Base-by-base conservation (phyloP, 2,888 invertebrate genomes). In the Orthonevra nobilis region DNA sequence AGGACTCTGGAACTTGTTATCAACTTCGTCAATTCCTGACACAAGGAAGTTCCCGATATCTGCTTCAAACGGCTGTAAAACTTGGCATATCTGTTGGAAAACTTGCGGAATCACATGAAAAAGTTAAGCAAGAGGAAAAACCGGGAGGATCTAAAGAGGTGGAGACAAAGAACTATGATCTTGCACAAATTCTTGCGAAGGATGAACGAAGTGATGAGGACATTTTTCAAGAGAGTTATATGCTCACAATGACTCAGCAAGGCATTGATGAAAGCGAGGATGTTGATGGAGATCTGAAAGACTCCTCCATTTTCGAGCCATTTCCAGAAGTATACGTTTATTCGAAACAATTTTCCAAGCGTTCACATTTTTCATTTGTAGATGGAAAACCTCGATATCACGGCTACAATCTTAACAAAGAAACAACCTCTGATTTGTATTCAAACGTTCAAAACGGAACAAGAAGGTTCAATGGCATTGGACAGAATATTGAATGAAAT, bases 1-100 rank as follows among this genome's bases (percentile, higher is more conserved):
- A 95, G 85, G 96, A 97, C 89, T 92, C 92, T 40, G 92, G 92
- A 84, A 95, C 96, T 4, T 96, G 97, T 86, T 91, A 91, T 83
- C 97, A 97, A 86, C 87, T 98, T 14, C 94, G 94, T 83, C 90
- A 92, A 87, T 92, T 91, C 82, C 88, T 94, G 19, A 92, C 91
- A 0, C 90, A 91, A 89, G 93, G 94, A 5, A 90, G 92, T 0
- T 90, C 92, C 82, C 91, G 91, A 75, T 93, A 92, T 83, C 86
- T 94, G 34, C 91, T 93, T 79, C 90, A 91, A 79, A 91, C 90
- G 66, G 93, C 93, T 0, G 89, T 93, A 81, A 90, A 90, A 81
- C 90, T 90, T 83, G 91, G 92, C 72, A 83, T 94, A 32, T 89
- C 89, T 0, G 90, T 93, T 81, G 91, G 90, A 81, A 87, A 90